These are phyloP conservation scores for Larimichthys polyactis DNA, from an alignment of 2,113 vertebrate genomes.

Conservation along the genomic window DNA sequence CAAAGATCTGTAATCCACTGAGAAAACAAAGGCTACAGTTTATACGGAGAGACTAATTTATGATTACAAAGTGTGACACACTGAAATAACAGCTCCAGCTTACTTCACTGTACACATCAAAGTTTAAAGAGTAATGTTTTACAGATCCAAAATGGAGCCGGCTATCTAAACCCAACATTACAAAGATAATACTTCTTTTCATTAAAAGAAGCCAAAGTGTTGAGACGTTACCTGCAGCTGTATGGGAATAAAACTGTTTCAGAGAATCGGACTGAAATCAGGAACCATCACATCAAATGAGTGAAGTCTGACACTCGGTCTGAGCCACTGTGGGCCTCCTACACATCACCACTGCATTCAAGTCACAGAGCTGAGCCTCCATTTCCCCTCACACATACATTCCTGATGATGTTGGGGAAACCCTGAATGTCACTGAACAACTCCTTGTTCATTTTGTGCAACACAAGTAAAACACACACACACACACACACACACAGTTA, in stretches of 20 bases:
- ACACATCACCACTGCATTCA: too few relatives aligned
- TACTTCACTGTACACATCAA: too few relatives aligned
- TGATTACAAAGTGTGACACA: too few relatives aligned
- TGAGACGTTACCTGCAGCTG: too few relatives aligned
- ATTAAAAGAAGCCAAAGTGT: too few relatives aligned
- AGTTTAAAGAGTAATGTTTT: too few relatives aligned
- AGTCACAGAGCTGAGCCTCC: background rate
- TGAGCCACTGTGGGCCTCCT: background rate
- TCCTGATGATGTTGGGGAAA: background rate
- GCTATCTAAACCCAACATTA: background rate
- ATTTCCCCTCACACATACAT: background rate
- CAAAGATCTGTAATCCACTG: background rate
- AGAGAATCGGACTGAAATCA: background rate
- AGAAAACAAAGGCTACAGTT: too few relatives aligned
- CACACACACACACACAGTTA: too few relatives aligned
- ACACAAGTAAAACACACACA: background rate
- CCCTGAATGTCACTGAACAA: background rate
- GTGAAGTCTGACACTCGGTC: background rate
- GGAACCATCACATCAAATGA: background rate
- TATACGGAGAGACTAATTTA: too few relatives aligned
- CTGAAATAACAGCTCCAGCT: background rate
- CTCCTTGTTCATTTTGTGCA: background rate
- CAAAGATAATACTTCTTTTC: background rate
- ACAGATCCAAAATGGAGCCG: background rate
- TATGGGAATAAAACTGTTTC: background rate